Base-by-base conservation (phyloP, 2,888 invertebrate genomes). In the Rotaria macrura region DNA sequence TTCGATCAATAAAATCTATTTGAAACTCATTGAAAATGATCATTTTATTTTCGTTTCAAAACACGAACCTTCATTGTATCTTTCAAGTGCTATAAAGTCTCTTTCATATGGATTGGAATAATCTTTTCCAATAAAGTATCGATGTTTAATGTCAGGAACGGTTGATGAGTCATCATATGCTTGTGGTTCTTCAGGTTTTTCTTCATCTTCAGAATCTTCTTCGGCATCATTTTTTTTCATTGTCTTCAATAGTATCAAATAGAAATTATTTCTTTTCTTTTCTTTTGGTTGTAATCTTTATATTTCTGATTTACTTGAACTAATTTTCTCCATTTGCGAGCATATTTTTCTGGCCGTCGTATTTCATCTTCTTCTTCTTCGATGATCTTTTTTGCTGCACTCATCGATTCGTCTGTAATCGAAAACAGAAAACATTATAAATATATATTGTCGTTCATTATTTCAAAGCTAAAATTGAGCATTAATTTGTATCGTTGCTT, bases 21-120 rank as follows among this genome's bases (percentile, higher is more conserved):
- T 96, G 95, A 87, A 97, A 93, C 96, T 25, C 17, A 4, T 17
- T 49, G 49, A 40, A 34, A 14, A 5, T 1, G 43, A 79, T 25
- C 40, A 43, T 43, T 25, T 6, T 29, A 84, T n/a, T 23, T n/a
- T 49, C n/a, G n/a, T n/a, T n/a, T 17, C 34, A 1, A 29, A 74
- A n/a, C 7, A 29, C 23, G 10, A n/a, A 84, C 84, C 84, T 55
- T 74, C 52, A 3, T 25, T 40, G 65, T 54, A 86, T 34, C 74
- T 74, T 34, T 52, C 65, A 25, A 86, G 74, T 55, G 54, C n/a
- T 57, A 84, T 54, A 54, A 86, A 96, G 91, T 97, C 97, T 90
- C 96, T 96, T 87, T 95, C 94, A 87, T 97, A 97, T 90, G 97
- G 96, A 92, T 97, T 97, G 0, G 94, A 94, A 89, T 97, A 97